Base-by-base conservation (phyloP, 2,888 invertebrate genomes). In the Scaptomyza reducta region DNA sequence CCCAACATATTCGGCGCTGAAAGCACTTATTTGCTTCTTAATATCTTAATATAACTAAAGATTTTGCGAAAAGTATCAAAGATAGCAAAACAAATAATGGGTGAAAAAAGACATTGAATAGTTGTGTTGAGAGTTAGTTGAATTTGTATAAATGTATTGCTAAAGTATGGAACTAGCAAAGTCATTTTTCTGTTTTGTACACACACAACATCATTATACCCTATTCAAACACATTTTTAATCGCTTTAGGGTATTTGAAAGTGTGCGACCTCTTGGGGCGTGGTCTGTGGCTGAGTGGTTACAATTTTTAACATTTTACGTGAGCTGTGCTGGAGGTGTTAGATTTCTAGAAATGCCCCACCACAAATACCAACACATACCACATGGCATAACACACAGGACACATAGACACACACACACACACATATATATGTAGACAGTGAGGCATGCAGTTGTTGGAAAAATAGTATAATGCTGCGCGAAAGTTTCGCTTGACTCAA, bases 401-500 rank as follows among this genome's bases (percentile, higher is more conserved):
- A 22, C 22, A 22, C 22, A 2, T 3, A 16, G 10, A 16, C 31
- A 31, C 44, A 45, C 27, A 31, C 29, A 46, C 25, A 33, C n/a
- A 33, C 22, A 33, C 6, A 22, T 13, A 63, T 35, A 40, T 49
- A 35, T 38, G 57, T 27, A 61, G 14, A 45, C 16, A 58, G 18
- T 16, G 18, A 31, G 16, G 18, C 25, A 61, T 35, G 50, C 51
- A 64, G 45, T 54, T 35, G 59, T n/a, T n/a, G 42, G 40, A 10
- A 29, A 56, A 67, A 70, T 14, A 77, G 10, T 42, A 70, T 73
- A 69, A 70, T 70, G 68, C 68, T 72, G 56, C 61, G 63, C 59
- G 60, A 66, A 78, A 79, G 75, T 59, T 67, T 70, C 50, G 62
- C 51, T 66, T 60, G 63, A 42, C 66, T 74, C 75, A 77, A 74